A percentile compares a stretch with the other conserved stretches of the same genome.
Evolutionary conservation across 37 sponge, comb jelly and placozoan species (phyloP).

Genomic region (Hexactinellida sp.): DNA sequence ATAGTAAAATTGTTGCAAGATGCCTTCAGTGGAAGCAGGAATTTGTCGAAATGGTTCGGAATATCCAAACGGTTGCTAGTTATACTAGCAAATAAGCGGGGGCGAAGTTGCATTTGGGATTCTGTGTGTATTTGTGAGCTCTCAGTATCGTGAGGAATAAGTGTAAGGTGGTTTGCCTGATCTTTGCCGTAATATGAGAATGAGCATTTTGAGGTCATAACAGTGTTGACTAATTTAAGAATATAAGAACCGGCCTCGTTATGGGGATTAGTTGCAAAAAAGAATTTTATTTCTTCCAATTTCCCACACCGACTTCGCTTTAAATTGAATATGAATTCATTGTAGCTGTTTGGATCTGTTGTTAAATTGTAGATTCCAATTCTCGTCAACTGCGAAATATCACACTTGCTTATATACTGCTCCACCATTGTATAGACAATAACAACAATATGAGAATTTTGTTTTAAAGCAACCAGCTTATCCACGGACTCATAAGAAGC

Average conservation of each 20-base stretch:
- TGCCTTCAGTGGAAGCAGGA: neutral
- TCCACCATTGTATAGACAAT: neutral
- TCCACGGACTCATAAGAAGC: neutral
- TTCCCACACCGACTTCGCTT: neutral
- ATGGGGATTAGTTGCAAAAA: neutral
- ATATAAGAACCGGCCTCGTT: neutral
- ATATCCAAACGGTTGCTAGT: neutral
- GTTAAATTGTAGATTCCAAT: neutral
- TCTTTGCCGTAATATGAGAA: slow-evolving; percentile 6
- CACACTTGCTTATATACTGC: neutral
- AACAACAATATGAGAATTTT: neutral
- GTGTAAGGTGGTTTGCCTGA: neutral
- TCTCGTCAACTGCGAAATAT: neutral
- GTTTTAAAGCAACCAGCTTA: neutral
- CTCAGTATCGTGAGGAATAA: neutral
- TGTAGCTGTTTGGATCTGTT: neutral
- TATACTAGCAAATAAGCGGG: neutral
- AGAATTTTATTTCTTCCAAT: neutral
- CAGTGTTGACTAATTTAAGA: neutral
- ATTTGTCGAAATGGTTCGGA: neutral
- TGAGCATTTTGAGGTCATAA: neutral
- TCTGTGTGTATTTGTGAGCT: neutral
- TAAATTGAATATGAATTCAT: neutral
- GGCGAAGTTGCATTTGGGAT: neutral
- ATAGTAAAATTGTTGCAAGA: slow-evolving; percentile 11